Evolutionary conservation across 2,888 invertebrate species (phyloP), one percentile per base, ranked within the genome.

Genomic region (Diarsia rubi): DNA sequence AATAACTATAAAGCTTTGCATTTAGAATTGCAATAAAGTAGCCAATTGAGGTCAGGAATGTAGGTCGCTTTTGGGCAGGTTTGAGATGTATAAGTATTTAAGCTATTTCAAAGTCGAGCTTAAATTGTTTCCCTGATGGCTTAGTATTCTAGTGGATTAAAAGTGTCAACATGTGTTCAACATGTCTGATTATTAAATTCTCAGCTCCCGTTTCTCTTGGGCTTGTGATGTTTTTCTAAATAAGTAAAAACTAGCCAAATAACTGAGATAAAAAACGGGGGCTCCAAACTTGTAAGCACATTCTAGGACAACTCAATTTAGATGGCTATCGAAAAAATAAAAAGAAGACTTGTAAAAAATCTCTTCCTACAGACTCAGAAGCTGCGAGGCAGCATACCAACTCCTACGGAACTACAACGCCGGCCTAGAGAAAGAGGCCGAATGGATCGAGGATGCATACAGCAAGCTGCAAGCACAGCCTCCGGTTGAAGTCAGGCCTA

Each of bases 321-420:
- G 12, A n/a, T n/a, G 52, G 4, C 52, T n/a, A n/a, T 47, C 47
- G 19, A n/a, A 52, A n/a, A 1, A 16, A 19, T n/a, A n/a, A 52
- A 11, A 52, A 11, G n/a, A 52, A 52, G 1, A n/a, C 12, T 52
- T 52, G 24, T 52, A 31, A n/a, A 49, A 31, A 67, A n/a, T n/a
- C 69, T 80, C 1, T 44, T 83, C 84, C 85, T 92, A 71, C 91
- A 98, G 99, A 93, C 97, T 99, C 79, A 97, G 98, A 85, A 98
- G 98, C 92, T 98, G 99, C 91, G 99, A 99, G 92, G 98, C 98
- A 45, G 99, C 99, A 0, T 98, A 98, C 91, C 98, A 98, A 90
- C 97, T 99, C 84, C 97, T 99, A 91, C 98, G 99, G 91, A 98
- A 98, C 94, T 99, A 99, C 95, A 98, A 98, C 91, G 98, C 98